Conservation (phyloP, 2,888 invertebrate species). For the Melinopterus prodromus region DNA sequence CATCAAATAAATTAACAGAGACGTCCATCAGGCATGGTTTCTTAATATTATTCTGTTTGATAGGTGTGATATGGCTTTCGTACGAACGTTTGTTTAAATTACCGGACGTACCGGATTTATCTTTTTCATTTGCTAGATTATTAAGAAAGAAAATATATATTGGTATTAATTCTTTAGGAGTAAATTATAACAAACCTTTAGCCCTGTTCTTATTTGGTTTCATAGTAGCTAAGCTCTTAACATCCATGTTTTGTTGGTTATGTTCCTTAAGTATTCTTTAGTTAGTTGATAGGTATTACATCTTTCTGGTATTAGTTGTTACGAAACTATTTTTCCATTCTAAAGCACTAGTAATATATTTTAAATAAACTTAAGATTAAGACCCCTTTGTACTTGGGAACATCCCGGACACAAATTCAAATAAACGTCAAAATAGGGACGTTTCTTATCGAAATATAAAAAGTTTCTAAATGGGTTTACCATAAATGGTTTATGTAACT, state of each 20-base stretch:
- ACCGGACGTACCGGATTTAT: background rate
- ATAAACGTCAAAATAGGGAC: background rate
- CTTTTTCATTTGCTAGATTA: background rate
- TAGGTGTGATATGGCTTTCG: background rate
- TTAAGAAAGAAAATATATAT: background rate
- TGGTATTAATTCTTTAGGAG: background rate
- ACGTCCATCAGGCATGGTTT: slow-evolving; percentile 7
- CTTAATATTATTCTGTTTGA: background rate
- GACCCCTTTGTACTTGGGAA: too few species aligned
- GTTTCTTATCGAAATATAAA: background rate
- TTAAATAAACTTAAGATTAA: background rate
- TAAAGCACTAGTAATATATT: background rate
- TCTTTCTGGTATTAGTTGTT: too few species aligned
- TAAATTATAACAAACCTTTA: slow-evolving; percentile 1
- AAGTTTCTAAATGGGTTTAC: background rate
- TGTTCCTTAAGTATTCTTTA: too few species aligned
- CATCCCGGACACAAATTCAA: background rate
- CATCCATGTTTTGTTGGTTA: slow-evolving; percentile 13
- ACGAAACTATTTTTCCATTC: too few species aligned
- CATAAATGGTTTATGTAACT: background rate
- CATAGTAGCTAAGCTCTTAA: background rate
- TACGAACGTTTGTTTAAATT: background rate
- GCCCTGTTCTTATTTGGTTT: background rate
- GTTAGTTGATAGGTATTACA: too few species aligned
- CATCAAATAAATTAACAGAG: slow-evolving; percentile 21